Percentiles rank a stretch among this genome's conserved stretches.
phyloP scores from a whole-genome alignment of 2,113 vertebrate species.

The Candoia aspera region DNA sequence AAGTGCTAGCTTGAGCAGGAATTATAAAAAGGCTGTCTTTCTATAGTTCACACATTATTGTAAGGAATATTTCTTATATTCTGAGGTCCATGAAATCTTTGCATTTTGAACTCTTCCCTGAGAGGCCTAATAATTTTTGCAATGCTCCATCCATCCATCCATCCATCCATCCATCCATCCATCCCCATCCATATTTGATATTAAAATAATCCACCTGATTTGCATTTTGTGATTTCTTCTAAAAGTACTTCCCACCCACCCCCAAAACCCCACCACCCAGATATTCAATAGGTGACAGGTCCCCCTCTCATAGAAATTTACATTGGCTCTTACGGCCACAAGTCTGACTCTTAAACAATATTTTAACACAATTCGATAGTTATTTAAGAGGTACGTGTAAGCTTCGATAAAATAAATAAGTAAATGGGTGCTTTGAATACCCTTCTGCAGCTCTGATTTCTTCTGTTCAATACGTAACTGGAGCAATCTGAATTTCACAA shows the following conservation, averaged over 20 bases:
- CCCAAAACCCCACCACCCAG: no score
- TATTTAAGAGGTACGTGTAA: conserved; percentile 9
- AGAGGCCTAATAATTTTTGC: not conserved
- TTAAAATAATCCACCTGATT: conserved; percentile 27
- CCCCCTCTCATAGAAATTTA: conserved; percentile 6
- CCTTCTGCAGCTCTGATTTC: not conserved
- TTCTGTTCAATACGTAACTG: not conserved
- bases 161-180: no score
- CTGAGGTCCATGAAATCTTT: not conserved
- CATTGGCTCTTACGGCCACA: not conserved
- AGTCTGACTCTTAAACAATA: conserved; percentile 16
- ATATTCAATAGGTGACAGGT: conserved; percentile 19
- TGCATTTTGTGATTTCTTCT: conserved; percentile 19
- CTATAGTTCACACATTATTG: not conserved
- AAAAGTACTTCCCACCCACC: conserved; percentile 39
- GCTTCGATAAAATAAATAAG: not conserved
- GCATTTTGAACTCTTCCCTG: not conserved
- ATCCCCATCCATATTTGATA: not conserved
- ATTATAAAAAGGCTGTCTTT: not conserved
- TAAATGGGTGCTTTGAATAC: not conserved
- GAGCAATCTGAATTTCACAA: not conserved
- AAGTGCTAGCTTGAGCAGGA: not conserved
- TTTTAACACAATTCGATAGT: conserved; percentile 12
- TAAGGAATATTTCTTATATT: not conserved
- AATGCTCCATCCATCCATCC: not conserved